Conservation (phyloP, 2,113 vertebrate genomes). For the Bolborhynchus lineola region DNA sequence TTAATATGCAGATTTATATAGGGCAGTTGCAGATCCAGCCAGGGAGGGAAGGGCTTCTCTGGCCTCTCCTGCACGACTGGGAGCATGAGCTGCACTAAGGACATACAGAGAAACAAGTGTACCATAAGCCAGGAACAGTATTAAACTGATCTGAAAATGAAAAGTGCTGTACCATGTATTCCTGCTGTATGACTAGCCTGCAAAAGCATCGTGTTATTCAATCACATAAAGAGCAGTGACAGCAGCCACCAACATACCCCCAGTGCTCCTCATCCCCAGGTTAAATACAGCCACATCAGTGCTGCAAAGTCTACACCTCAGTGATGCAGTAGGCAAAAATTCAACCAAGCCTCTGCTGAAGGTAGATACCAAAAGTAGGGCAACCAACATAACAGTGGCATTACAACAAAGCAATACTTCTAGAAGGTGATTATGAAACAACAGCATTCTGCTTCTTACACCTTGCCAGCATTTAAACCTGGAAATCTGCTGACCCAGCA, state of each 20-base stretch:
- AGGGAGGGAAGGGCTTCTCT: neutral
- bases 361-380: constrained; percentile 47
- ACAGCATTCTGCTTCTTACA: neutral
- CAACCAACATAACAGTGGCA: constrained; percentile 21
- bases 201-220: neutral
- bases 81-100: neutral
- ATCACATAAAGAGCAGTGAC: neutral
- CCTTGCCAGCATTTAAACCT: neutral
- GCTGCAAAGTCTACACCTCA: neutral
- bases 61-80: neutral
- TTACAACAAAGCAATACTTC: constrained; percentile 23
- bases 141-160: constrained; percentile 26
- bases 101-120: neutral
- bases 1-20: constrained; percentile 56
- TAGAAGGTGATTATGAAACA: constrained; percentile 45
- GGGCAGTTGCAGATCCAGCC: constrained; percentile 23
- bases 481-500: constrained; percentile 30
- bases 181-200: neutral
- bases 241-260: neutral
- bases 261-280: neutral
- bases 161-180: neutral
- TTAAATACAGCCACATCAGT: neutral
- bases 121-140: neutral
- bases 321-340: neutral
- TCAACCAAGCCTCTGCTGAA: constrained; percentile 8